Conservation (phyloP, 2,888 invertebrate species). For the Mylabris sibirica region DNA sequence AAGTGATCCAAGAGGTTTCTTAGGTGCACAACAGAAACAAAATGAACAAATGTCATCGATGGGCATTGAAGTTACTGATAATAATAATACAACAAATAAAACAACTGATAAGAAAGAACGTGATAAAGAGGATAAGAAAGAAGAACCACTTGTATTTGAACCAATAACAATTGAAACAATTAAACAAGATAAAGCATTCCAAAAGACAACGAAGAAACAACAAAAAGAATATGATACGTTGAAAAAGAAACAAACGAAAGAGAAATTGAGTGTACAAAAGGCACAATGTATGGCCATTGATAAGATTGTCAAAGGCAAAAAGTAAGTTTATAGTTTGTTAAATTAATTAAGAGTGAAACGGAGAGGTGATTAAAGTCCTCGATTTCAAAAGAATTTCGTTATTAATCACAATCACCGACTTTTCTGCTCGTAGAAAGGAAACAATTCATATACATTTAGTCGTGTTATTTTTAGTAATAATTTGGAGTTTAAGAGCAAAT, state of each 20-base stretch:
- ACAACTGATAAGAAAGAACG: constrained; percentile 71
- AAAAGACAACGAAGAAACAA: constrained; percentile 93
- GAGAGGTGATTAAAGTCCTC: no score
- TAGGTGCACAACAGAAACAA: constrained; percentile 85
- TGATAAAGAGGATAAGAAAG: constrained; percentile 74
- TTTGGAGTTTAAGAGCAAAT: no score
- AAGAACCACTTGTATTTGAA: constrained; percentile 84
- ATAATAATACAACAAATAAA: constrained; percentile 43
- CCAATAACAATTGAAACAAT: constrained; percentile 89
- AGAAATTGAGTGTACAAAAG: constrained; percentile 89
- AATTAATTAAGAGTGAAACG: no score
- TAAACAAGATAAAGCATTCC: constrained; percentile 87
- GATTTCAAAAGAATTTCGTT: no score
- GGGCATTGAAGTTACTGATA: constrained; percentile 78
- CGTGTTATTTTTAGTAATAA: no score
- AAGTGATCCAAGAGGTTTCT: constrained; percentile 92
- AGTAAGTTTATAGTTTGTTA: constrained; percentile 66
- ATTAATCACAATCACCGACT: no score
- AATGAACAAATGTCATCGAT: constrained; percentile 93
- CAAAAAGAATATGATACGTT: constrained; percentile 93
- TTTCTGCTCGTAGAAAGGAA: no score
- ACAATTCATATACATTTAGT: no score
- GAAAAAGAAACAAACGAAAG: constrained; percentile 92
- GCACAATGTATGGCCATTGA: constrained; percentile 90
- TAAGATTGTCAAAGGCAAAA: constrained; percentile 92